These are phyloP conservation scores for Cygnus olor DNA, from an alignment of 2,797 vertebrate genomes.

Conservation along the genomic window DNA sequence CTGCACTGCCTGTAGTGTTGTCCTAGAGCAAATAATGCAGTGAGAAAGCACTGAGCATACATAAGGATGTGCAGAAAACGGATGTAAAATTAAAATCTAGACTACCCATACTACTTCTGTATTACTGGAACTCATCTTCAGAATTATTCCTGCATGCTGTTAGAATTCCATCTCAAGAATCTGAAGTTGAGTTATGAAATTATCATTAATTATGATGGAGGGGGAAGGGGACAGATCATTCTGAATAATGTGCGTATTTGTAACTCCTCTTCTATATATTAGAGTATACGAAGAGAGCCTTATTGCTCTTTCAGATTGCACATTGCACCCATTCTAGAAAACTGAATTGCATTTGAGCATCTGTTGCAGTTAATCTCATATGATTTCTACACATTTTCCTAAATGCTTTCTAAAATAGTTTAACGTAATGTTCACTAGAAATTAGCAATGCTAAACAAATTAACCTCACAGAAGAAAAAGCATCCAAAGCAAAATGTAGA, in stretches of 20 bases:
- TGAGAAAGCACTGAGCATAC: not conserved
- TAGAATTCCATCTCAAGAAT: not conserved
- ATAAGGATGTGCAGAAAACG: not conserved
- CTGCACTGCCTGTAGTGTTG: not conserved
- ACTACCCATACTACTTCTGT: not conserved
- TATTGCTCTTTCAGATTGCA: not conserved
- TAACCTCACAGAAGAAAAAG: not conserved
- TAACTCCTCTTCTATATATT: not conserved
- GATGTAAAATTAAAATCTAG: not conserved
- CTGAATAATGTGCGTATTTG: not conserved
- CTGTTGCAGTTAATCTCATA: not conserved
- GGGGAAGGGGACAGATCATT: not conserved
- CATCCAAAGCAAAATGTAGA: not conserved
- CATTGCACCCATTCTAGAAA: not conserved
- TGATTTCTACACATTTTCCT: not conserved
- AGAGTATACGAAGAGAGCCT: not conserved
- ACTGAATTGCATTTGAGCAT: not conserved
- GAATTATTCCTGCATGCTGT: not conserved
- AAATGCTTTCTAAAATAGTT: not conserved
- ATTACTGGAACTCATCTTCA: not conserved
- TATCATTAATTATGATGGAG: not conserved
- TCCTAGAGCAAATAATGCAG: not conserved
- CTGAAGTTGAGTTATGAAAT: not conserved
- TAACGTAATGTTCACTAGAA: not conserved
- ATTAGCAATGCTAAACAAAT: slow-evolving; percentile 25